Evolutionary conservation across 1,140 invertebrate genomes (phyloP).

Genomic region (Drosophila persimilis): DNA sequence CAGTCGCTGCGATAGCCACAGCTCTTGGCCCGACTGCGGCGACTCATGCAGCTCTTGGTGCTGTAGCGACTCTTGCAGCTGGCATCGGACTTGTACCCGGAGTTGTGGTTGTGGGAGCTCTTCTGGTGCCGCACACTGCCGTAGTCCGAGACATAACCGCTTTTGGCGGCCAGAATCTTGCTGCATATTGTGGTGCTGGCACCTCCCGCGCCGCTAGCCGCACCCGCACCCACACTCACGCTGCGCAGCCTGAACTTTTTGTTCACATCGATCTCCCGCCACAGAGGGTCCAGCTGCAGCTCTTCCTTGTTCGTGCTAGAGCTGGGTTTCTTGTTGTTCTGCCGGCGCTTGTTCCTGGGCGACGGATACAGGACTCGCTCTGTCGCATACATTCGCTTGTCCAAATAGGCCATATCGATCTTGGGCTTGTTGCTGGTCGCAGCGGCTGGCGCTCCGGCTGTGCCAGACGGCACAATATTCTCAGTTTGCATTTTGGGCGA

Average conservation of each 20-base stretch:
- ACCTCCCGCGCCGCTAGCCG: constrained; percentile 79
- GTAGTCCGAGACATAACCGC: constrained; percentile 85
- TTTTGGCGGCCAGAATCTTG: constrained; percentile 84
- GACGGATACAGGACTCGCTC: constrained; percentile 90
- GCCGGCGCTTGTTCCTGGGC: constrained; percentile 87
- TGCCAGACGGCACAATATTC: constrained; percentile 12
- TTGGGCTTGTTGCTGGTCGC: constrained; percentile 71
- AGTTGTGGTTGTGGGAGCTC: constrained; percentile 84
- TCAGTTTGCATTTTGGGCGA: constrained; percentile 83
- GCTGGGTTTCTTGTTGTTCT: constrained; percentile 74
- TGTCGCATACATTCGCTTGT: constrained; percentile 88
- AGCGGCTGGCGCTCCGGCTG: constrained; percentile 68
- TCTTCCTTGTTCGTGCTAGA: constrained; percentile 77
- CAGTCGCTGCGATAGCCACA: constrained; percentile 81
- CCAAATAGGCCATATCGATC: constrained; percentile 85
- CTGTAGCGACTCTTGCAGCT: constrained; percentile 86
- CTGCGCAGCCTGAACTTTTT: constrained; percentile 85
- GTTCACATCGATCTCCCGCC: constrained; percentile 86
- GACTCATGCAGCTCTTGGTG: constrained; percentile 84
- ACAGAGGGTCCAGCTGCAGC: constrained; percentile 84
- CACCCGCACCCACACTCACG: constrained; percentile 84
- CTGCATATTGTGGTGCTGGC: constrained; percentile 85
- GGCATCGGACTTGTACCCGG: constrained; percentile 85
- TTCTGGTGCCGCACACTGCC: constrained; percentile 84
- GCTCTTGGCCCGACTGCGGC: constrained; percentile 84